These are phyloP conservation scores for Miniopterus natalensis DNA, from an alignment of 2,113 vertebrate species.

Conservation along the genomic window DNA sequence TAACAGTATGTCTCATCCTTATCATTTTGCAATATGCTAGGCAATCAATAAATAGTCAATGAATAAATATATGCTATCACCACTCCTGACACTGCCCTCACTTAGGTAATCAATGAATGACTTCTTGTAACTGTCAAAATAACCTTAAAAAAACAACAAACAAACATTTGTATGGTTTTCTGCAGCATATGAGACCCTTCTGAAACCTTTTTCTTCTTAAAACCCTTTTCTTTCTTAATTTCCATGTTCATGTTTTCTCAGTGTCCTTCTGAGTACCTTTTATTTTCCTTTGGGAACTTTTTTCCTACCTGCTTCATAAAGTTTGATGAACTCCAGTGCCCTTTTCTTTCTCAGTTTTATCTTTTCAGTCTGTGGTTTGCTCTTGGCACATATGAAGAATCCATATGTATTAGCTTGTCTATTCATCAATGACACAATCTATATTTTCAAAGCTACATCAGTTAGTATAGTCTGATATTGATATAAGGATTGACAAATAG, in stretches of 20 bases:
- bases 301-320: not conserved
- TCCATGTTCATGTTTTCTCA: not conserved
- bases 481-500: not conserved
- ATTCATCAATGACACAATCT: not conserved
- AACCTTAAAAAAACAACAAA: not conserved
- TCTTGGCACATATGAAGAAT: not conserved
- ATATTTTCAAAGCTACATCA: slow-evolving; percentile 21
- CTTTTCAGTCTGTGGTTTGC: not conserved
- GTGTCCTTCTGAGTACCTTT: not conserved
- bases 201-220: not conserved
- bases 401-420: not conserved
- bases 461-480: not conserved
- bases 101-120: not conserved
- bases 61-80: not conserved
- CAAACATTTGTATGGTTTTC: not conserved
- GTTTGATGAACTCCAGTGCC: not conserved
- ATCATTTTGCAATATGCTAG: not conserved
- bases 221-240: not conserved
- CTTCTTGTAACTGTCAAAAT: not conserved
- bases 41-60: not conserved
- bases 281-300: not conserved
- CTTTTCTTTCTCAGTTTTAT: not conserved
- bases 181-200: not conserved
- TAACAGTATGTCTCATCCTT: not conserved
- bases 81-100: not conserved